Conservation (phyloP, 1,140 invertebrate genomes). For the Physella acuta region DNA sequence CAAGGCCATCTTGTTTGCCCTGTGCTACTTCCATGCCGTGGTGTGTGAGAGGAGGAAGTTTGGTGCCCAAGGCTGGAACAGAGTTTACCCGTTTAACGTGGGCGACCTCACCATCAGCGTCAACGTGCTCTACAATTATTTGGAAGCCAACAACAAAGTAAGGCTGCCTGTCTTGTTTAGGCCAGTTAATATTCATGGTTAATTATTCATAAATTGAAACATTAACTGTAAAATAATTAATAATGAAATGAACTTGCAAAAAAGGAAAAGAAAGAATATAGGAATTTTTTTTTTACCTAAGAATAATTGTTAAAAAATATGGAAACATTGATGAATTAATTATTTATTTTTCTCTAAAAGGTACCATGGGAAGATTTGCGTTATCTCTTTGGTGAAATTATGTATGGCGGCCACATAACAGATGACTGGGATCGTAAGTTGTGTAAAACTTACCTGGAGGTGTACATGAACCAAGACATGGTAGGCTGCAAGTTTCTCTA, state of each 20-base stretch:
- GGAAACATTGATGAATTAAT: too few relatives aligned
- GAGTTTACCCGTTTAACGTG: constrained; percentile 58
- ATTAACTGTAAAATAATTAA: too few relatives aligned
- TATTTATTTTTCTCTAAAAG: too few relatives aligned
- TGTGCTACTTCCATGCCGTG: constrained; percentile 96
- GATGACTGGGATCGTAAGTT: constrained; percentile 94
- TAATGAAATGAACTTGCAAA: too few relatives aligned
- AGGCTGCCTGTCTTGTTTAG: too few relatives aligned
- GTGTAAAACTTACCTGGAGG: constrained; percentile 89
- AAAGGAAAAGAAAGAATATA: too few relatives aligned
- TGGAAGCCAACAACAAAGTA: constrained; percentile 79
- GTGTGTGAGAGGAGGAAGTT: constrained; percentile 93
- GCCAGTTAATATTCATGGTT: too few relatives aligned
- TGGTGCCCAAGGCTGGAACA: constrained; percentile 94
- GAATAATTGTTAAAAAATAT: too few relatives aligned
- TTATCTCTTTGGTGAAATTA: constrained; percentile 94
- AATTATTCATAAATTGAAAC: too few relatives aligned
- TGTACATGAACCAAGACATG: constrained; percentile 87
- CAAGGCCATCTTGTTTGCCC: constrained; percentile 87
- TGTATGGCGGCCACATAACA: constrained; percentile 97
- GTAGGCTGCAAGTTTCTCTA: constrained; percentile 60
- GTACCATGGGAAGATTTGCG: constrained; percentile 92
- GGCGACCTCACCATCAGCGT: constrained; percentile 93
- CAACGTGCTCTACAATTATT: constrained; percentile 91
- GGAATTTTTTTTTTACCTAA: too few relatives aligned